phyloP scores from a whole-genome alignment of 2,113 vertebrate species.

The Taxidea taxus region DNA sequence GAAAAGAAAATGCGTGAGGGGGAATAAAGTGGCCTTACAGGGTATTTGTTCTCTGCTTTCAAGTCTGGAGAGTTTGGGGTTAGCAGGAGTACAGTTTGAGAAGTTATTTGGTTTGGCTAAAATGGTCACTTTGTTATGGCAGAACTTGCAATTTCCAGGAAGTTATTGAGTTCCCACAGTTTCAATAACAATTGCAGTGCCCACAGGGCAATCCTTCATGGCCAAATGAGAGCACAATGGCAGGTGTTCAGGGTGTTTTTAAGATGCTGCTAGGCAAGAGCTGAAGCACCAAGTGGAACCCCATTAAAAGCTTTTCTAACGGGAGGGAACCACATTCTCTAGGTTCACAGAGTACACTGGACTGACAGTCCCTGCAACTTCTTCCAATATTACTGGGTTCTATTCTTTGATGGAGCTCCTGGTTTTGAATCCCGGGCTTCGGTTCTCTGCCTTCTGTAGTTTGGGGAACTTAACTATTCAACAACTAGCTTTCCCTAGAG shows the following conservation, averaged over 20 bases:
- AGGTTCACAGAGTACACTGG: not conserved
- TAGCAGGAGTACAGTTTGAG: not conserved
- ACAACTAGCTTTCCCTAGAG: not conserved
- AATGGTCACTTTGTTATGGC: not conserved
- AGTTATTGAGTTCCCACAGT: slow-evolving; percentile 26
- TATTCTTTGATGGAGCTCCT: not conserved
- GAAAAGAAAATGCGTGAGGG: slow-evolving; percentile 27
- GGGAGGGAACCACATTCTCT: not conserved
- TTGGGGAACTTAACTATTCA: not conserved
- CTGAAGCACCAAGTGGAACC: not conserved
- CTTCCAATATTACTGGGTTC: not conserved
- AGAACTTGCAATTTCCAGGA: slow-evolving; percentile 59
- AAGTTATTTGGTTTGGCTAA: slow-evolving; percentile 61
- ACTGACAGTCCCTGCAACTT: not conserved
- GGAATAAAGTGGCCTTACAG: not conserved
- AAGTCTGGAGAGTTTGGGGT: not conserved
- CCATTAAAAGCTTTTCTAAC: not conserved
- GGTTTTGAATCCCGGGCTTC: not conserved
- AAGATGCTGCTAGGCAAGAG: slow-evolving; percentile 1
- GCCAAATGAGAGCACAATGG: not conserved
- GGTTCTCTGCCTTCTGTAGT: not conserved
- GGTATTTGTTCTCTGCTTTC: not conserved
- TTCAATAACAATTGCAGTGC: slow-evolving; percentile 38
- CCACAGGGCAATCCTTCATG: not conserved
- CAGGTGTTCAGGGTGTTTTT: slow-evolving; percentile 40